A percentile compares a stretch with the other conserved stretches of the same genome.
phyloP scores from a whole-genome alignment of 2,888 invertebrate species.

The Nematopogon swammerdamellus region DNA sequence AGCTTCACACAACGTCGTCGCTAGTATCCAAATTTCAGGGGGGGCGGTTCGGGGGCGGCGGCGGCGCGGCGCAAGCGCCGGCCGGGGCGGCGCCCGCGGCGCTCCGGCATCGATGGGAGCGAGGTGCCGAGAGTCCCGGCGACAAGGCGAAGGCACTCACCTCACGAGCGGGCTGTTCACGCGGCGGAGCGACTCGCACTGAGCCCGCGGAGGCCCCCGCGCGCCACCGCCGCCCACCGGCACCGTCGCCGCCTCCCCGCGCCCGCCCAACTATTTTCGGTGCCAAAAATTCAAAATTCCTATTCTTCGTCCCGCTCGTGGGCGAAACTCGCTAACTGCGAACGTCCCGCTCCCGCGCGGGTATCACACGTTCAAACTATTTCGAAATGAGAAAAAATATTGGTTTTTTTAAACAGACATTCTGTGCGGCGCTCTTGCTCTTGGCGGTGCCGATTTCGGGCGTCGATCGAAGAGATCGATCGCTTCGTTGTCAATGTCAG shows the following conservation, averaged over 20 bases:
- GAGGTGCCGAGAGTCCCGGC: constrained; percentile 32
- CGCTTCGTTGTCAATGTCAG: constrained; percentile 20
- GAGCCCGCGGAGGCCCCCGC: constrained; percentile 33
- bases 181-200: constrained; percentile 58
- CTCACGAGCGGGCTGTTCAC: constrained; percentile 52
- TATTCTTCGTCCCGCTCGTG: constrained; percentile 32
- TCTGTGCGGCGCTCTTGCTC: background rate
- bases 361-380: background rate
- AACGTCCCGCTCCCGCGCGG: background rate
- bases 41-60: background rate
- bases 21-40: background rate
- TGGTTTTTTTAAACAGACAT: background rate
- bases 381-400: background rate
- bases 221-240: background rate
- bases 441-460: background rate
- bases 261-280: constrained; percentile 53
- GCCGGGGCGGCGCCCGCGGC: constrained; percentile 13
- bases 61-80: constrained; percentile 8
- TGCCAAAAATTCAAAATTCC: constrained; percentile 53
- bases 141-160: constrained; percentile 33
- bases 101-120: constrained; percentile 9
- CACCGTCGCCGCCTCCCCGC: constrained; percentile 27
- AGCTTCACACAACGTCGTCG: background rate
- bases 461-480: constrained; percentile 7
- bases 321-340: background rate